phyloP scores from a whole-genome alignment of 1,140 invertebrate genomes.

The Zaprionus vittiger region DNA sequence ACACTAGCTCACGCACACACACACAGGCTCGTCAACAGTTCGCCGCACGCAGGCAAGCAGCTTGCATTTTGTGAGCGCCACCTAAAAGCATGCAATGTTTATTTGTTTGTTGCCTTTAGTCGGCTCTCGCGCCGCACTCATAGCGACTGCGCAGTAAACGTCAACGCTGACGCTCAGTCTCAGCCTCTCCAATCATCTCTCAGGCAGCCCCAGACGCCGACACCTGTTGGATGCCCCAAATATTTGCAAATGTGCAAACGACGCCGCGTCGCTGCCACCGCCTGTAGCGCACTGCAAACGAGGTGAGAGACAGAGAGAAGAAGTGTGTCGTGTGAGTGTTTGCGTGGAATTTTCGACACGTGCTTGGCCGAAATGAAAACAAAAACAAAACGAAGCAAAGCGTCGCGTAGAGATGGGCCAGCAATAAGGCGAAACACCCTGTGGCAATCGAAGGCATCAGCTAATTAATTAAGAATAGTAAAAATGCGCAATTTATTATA shows the following conservation, averaged over 20 bases:
- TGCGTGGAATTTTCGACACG: slow-evolving; percentile 37
- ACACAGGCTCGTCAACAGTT: background rate
- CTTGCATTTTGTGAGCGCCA: slow-evolving; percentile 48
- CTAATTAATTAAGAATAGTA: too few relatives aligned
- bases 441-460: background rate
- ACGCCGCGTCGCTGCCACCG: background rate
- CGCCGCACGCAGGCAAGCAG: background rate
- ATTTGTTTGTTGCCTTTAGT: slow-evolving; percentile 53
- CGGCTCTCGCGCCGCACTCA: slow-evolving; percentile 54
- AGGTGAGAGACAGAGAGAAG: background rate
- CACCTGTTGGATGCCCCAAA: slow-evolving; percentile 41
- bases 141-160: slow-evolving; percentile 52
- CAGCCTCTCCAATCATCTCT: slow-evolving; percentile 1
- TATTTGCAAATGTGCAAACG: slow-evolving; percentile 20
- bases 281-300: background rate
- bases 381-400: slow-evolving; percentile 10
- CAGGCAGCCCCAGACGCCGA: background rate
- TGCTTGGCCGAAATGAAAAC: slow-evolving; percentile 25
- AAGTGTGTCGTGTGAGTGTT: slow-evolving; percentile 1
- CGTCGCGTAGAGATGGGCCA: background rate
- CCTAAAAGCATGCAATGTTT: slow-evolving; percentile 75
- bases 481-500: slow-evolving; percentile 10
- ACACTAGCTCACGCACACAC: background rate
- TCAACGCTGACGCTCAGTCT: slow-evolving; percentile 3
- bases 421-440: background rate